phyloP scores from a whole-genome alignment of 2,797 vertebrate genomes.

The Morus bassanus region DNA sequence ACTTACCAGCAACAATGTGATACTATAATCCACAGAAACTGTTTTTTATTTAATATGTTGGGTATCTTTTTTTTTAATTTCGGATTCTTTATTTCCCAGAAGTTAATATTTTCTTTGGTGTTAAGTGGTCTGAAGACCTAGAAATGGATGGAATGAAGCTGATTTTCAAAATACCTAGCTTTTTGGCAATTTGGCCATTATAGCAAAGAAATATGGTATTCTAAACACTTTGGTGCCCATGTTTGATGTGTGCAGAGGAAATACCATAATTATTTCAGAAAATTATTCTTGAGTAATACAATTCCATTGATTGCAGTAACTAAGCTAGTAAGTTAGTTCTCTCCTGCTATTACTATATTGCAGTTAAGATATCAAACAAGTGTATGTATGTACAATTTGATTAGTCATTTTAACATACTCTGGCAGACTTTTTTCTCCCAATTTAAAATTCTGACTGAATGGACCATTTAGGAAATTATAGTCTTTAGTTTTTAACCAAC shows the following conservation, averaged over 20 bases:
- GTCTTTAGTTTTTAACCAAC: background rate
- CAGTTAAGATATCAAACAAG: background rate
- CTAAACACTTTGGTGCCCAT: background rate
- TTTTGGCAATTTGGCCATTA: background rate
- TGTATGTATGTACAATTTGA: background rate
- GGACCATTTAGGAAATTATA: slow-evolving; percentile 9
- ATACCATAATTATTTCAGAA: background rate
- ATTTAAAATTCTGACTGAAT: background rate
- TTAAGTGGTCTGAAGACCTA: background rate
- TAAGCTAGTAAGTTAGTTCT: background rate
- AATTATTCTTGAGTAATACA: background rate
- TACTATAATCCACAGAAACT: background rate
- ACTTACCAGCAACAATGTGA: background rate
- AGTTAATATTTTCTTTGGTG: background rate
- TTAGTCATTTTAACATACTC: background rate
- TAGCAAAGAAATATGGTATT: background rate
- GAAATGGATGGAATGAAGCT: background rate
- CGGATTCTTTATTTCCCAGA: background rate
- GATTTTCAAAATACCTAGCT: background rate
- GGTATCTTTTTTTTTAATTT: background rate
- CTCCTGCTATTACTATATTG: background rate
- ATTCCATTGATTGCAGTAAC: background rate
- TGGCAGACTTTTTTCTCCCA: background rate
- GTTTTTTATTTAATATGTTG: background rate
- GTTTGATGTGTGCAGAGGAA: background rate